phyloP scores from a whole-genome alignment of 2,797 vertebrate genomes.

The Lutjanus argentimaculatus region DNA sequence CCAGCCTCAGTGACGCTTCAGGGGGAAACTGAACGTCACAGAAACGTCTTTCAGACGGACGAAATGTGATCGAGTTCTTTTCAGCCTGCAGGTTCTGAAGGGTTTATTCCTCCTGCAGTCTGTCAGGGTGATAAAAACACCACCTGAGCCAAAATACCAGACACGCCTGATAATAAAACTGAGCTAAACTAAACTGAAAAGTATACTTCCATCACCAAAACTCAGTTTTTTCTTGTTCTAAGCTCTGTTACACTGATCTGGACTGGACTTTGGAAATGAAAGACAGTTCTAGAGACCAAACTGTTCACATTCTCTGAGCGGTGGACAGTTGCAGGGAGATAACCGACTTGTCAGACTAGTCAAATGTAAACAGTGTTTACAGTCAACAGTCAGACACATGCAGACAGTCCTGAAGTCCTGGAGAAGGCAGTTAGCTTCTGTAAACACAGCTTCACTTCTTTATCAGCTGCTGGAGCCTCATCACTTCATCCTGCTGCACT shows the following conservation, averaged over 20 bases:
- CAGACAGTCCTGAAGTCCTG: not conserved
- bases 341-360: conserved; percentile 4
- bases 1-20: conserved; percentile 48
- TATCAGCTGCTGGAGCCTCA: not conserved
- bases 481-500: not conserved
- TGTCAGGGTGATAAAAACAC: not conserved
- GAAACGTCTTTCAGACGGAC: conserved; percentile 3
- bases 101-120: not conserved
- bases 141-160: not conserved
- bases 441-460: conserved; percentile 12
- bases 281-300: not conserved
- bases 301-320: not conserved
- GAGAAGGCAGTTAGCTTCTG: not conserved
- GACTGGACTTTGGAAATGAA: not conserved
- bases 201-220: not conserved
- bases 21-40: conserved; percentile 28
- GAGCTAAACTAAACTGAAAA: not conserved
- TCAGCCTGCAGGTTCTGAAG: not conserved
- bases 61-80: not conserved
- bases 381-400: conserved; percentile 15
- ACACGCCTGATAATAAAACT: not conserved
- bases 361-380: conserved; percentile 17
- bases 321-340: not conserved
- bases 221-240: not conserved
- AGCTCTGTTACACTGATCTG: not conserved